Percentiles rank a stretch among this genome's conserved stretches.
These are phyloP conservation scores for Drosophila antonietae DNA, from an alignment of 2,888 invertebrate genomes.

Conservation along the genomic window DNA sequence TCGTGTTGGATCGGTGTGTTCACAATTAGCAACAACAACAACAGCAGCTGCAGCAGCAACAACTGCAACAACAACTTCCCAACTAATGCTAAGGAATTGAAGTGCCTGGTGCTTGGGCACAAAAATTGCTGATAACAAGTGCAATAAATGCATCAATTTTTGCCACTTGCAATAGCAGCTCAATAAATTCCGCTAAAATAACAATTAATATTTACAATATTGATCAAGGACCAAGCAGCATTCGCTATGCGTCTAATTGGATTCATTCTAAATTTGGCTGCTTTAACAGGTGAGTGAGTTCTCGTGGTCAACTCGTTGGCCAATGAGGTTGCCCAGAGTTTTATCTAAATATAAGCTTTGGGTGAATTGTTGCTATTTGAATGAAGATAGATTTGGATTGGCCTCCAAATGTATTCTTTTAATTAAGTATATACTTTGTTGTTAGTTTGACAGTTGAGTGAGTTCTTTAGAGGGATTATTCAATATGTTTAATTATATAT, in stretches of 20 bases:
- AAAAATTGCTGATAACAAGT: slow-evolving; percentile 32
- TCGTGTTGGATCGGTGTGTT: slow-evolving; percentile 60
- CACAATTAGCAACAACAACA: slow-evolving; percentile 33
- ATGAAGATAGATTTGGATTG: not conserved
- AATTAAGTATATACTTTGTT: not conserved
- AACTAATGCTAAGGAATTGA: slow-evolving; percentile 43
- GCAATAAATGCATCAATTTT: slow-evolving; percentile 36
- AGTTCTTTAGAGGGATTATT: not conserved
- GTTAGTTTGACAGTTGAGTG: not conserved
- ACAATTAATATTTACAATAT: slow-evolving; percentile 20
- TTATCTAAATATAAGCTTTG: not conserved
- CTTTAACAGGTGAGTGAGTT: slow-evolving; percentile 82
- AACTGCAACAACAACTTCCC: slow-evolving; percentile 14
- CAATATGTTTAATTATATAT: not conserved
- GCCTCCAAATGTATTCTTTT: not conserved
- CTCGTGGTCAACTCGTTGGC: slow-evolving; percentile 8
- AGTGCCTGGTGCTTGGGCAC: slow-evolving; percentile 20
- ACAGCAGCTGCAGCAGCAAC: not conserved
- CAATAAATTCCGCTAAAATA: slow-evolving; percentile 8
- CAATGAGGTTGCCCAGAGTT: not conserved
- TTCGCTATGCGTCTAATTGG: slow-evolving; percentile 81
- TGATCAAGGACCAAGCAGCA: slow-evolving; percentile 18
- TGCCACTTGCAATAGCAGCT: slow-evolving; percentile 4
- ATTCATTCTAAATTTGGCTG: slow-evolving; percentile 84
- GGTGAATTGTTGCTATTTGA: not conserved